Base-by-base conservation (phyloP, 2,797 vertebrate genomes). In the Falco concolor region DNA sequence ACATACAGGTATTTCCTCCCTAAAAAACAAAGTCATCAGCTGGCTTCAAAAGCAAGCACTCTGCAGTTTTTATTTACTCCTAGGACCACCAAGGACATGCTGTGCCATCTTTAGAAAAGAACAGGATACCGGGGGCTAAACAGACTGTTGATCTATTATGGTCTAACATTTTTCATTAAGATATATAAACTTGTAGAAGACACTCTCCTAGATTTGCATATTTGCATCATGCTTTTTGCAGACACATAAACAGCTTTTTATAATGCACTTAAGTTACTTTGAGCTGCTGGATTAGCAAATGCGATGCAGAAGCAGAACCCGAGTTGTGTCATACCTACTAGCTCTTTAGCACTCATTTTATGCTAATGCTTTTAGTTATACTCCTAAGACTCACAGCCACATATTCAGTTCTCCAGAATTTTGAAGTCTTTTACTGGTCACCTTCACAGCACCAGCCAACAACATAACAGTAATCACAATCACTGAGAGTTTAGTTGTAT, bases 161-260 rank as follows among this genome's bases (percentile, higher is more conserved):
- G 60, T 50, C 36, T 93, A 74, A 73, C 91, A 89, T 81, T 93
- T 93, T 88, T 88, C 86, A 92, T 94, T 74, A 87, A 79, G 77
- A 90, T 93, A 76, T 49, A 94, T 80, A 91, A 94, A 94, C 85
- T 59, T 28, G 59, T 28, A 63, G 81, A 74, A 91, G 52, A 45
- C 6, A 2, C 9, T 38, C 79, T 90, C 42, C 79, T 40, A 79
- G 60, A 86, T 93, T 56, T 90, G 67, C 73, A 25, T 93, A 90
- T 84, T 87, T 90, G 63, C 84, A 89, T 92, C 83, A 45, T 32
- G 78, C 64, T 84, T 91, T 90, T 87, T 76, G 53, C 2, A 82
- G 84, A 42, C 50, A 79, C 56, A 8, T 74, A 90, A 90, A 90
- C 76, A 93, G 77, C 49, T 73, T 84, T 84, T 90, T 40, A 38